Base-by-base conservation (phyloP, 2,113 vertebrate species). In the Salvelinus namaycush region DNA sequence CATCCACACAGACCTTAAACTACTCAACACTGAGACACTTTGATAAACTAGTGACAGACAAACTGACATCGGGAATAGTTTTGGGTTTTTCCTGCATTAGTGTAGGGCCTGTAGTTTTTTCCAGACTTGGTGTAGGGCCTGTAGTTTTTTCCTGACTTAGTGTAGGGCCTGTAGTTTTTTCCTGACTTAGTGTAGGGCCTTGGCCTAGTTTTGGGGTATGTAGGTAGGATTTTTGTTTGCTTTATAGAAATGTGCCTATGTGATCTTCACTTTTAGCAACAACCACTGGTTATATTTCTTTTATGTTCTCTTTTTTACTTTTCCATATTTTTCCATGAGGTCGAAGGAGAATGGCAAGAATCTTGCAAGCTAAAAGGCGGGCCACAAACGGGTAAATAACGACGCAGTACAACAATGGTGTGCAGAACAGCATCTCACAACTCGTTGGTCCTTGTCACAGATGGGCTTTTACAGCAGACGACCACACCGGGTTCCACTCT, bases 1-100 rank as follows among this genome's bases (percentile, higher is more conserved):
- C 94, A 97, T 86, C 97, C 98, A 26, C 96, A 96, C 84, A 93
- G 92, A 81, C 96, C 97, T 34, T 99, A 93, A 96, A 51, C n/a
- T 31, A 66, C 20, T 14, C 64, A 9, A 14, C 64, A 65, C 48
- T 8, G 14, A 77, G 70, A 73, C 26, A 71, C 13, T 22, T 27
- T 71, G 8, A 73, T 22, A 5, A 11, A 62, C n/a, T n/a, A 62
- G 4, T n/a, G 59, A 7, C 59, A 20, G 20, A 62, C n/a, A 22
- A 22, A 22, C n/a, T 62, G n/a, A 22, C 7, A 1, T 54, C 3
- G 59, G 59, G 59, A 16, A 62, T 62, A 62, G 13, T n/a, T 20
- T 4, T 1, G 12, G 51, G 14, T 0, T 54, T 54, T 54, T 18
- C 14, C 51, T 54, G 16, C 16, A 14, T 22, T 22, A 22, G 59